phyloP scores from a whole-genome alignment of 2,888 invertebrate genomes.

The Chaetogeoica ovagalla region DNA sequence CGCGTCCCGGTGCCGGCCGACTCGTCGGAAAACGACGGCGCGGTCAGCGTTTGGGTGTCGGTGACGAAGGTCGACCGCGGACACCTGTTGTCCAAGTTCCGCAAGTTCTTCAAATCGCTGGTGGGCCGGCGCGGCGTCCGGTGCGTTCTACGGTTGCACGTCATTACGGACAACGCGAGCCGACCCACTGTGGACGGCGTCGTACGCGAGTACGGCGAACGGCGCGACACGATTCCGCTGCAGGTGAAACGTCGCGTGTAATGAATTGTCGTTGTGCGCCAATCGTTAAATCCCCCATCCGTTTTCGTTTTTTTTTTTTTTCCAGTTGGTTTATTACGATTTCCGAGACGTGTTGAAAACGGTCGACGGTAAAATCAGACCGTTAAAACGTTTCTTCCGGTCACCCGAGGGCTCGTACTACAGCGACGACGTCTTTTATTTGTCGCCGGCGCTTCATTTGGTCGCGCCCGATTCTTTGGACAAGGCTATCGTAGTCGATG shows the following conservation, averaged over 20 bases:
- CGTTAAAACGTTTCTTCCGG: constrained; percentile 72
- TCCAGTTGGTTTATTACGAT: constrained; percentile 66
- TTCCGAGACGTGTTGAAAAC: constrained; percentile 66
- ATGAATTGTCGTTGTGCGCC: too few relatives aligned
- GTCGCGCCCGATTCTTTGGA: constrained; percentile 68
- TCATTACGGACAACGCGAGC: constrained; percentile 44
- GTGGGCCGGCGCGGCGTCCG: constrained; percentile 25
- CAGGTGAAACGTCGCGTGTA: constrained; percentile 3
- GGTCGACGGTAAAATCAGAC: constrained; percentile 67
- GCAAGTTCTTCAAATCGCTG: constrained; percentile 38
- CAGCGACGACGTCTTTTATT: constrained; percentile 76
- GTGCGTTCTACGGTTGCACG: constrained; percentile 35
- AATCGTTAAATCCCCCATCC: too few relatives aligned
- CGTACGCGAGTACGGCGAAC: constrained; percentile 17
- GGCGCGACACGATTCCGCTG: not conserved
- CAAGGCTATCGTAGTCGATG: constrained; percentile 73
- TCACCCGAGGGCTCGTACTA: constrained; percentile 69
- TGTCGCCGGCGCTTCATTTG: constrained; percentile 73
- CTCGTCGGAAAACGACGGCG: not conserved
- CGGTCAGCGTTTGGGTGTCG: constrained; percentile 40
- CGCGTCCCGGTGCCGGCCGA: not conserved
- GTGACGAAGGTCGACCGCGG: constrained; percentile 37
- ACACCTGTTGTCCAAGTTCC: constrained; percentile 40
- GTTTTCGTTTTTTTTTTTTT: too few relatives aligned
- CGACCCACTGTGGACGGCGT: constrained; percentile 24